Evolutionary conservation across 2,888 invertebrate species (phyloP), one percentile per base, ranked within the genome.

Genomic region (Acrobasis suavella): DNA sequence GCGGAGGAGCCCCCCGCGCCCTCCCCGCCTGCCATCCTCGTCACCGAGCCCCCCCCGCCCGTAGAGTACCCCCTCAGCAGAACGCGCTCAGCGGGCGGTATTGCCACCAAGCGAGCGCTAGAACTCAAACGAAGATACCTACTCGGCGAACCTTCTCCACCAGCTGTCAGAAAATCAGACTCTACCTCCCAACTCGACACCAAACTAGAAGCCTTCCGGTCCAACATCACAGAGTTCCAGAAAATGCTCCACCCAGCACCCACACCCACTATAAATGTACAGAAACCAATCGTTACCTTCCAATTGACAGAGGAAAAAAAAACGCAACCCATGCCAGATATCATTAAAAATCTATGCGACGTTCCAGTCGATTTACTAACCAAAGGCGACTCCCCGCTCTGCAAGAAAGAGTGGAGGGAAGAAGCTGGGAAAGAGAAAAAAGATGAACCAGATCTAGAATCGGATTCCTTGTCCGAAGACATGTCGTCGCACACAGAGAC

Each of bases 151-250:
- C 92, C 94, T 0, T 94, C 93, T 7, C 93, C 94, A 0, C 95
- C 95, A 46, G 93, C 95, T 32, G 96, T 97, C 32, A 94, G 96
- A 71, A 96, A 96, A 78, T 97, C 97, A 0, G 96, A 96, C 62
- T 96, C 96, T 62, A 95, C 97, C 8, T 96, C 97, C 0, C 96
- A 96, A 66, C 93, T 97, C 50, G 97, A 97, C 80, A 96, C 96
- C 8, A 96, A 96, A 82, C 94, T 98, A 64, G 95, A 96, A 86
- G 96, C 95, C 66, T 96, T 98, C 78, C 95, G 97, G 69, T 96
- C 96, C 46, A 96, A 95, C 72, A 98, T 98, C 66, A 96, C 97
- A 0, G 97, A 97, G 79, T 96, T 97, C 77, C 98, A 98, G 76
- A 97, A 97, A 78, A 88, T 97, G 70, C 83, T 97, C 50, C 96